Evolutionary conservation across 2,888 invertebrate species (phyloP).

Genomic region (Pristionchus arcanus): DNA sequence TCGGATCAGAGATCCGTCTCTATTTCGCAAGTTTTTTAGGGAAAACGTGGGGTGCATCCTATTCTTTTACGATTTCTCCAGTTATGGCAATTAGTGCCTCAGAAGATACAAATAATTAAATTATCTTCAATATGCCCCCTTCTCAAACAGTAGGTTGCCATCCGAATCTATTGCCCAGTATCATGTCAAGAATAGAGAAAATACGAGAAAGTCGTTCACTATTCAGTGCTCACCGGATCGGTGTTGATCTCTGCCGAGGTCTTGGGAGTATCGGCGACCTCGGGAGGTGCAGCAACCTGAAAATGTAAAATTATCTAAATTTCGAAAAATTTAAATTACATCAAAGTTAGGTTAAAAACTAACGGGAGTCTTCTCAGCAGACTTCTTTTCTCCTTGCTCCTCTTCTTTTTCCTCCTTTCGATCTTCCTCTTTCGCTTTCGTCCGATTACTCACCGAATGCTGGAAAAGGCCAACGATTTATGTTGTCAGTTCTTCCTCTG

Average conservation of each 20-base stretch:
- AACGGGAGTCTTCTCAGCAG: slow-evolving; percentile 27
- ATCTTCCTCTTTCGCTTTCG: slow-evolving; percentile 8
- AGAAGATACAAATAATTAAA: no score
- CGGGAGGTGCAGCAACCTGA: not conserved
- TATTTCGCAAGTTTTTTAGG: no score
- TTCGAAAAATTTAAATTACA: not conserved
- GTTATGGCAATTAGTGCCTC: no score
- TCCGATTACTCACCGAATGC: slow-evolving; percentile 32
- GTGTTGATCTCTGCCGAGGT: not conserved
- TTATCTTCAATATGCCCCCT: no score
- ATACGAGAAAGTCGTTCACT: not conserved
- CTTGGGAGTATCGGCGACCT: not conserved
- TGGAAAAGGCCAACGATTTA: slow-evolving; percentile 30
- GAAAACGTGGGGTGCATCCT: no score
- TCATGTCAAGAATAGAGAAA: no score
- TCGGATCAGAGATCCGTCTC: no score
- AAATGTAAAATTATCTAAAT: not conserved
- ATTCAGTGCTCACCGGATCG: not conserved
- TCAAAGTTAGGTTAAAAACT: not conserved
- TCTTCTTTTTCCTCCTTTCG: not conserved
- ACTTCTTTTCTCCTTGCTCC: not conserved
- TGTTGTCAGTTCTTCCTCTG: not conserved
- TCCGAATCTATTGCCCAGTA: no score
- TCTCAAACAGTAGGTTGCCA: no score
- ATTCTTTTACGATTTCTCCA: no score